Evolutionary conservation across 2,113 vertebrate genomes (phyloP).

Genomic region (Corynorhinus townsendii): DNA sequence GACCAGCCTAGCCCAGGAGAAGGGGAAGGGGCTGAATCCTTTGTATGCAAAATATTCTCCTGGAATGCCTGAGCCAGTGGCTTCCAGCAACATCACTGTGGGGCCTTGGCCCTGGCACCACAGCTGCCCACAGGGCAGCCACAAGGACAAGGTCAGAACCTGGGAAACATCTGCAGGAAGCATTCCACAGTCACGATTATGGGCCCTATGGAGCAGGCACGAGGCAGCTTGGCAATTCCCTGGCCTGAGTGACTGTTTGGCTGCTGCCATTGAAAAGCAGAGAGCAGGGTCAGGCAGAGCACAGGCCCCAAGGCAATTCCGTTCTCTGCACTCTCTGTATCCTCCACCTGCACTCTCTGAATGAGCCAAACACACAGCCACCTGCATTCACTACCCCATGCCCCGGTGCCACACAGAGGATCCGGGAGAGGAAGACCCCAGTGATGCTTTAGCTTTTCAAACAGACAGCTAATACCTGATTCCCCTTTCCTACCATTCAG

Average conservation of each 20-base stretch:
- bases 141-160: not conserved
- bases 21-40: slow-evolving; percentile 25
- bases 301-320: not conserved
- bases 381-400: not conserved
- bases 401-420: not conserved
- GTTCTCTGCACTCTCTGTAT: not conserved
- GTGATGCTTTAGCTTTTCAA: not conserved
- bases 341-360: not conserved
- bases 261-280: not conserved
- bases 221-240: slow-evolving; percentile 11
- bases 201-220: not conserved
- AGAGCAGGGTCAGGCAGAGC: not conserved
- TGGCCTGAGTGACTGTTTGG: not conserved
- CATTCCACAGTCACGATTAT: not conserved
- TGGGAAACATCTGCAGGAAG: slow-evolving; percentile 46
- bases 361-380: not conserved
- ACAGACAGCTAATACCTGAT: not conserved
- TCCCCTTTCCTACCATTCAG: not conserved
- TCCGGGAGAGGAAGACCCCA: not conserved
- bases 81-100: slow-evolving; percentile 28
- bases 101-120: not conserved
- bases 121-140: not conserved
- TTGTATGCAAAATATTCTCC: slow-evolving; percentile 36
- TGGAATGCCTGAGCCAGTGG: slow-evolving; percentile 14
- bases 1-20: not conserved